phyloP scores from a whole-genome alignment of 2,113 vertebrate genomes.

The Galbula dea region DNA sequence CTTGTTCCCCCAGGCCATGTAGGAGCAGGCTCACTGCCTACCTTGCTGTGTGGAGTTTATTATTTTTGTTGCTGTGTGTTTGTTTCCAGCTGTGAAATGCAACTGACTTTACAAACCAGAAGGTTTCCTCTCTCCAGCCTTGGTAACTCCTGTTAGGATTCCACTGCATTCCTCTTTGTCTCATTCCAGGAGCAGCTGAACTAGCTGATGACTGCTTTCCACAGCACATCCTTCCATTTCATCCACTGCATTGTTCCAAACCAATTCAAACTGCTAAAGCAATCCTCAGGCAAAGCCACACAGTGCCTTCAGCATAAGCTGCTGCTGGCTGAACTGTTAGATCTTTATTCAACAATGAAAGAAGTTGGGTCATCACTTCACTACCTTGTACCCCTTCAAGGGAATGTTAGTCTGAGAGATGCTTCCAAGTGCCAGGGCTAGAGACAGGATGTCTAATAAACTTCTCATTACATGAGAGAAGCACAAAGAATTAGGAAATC shows the following conservation, averaged over 20 bases:
- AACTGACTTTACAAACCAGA: not conserved
- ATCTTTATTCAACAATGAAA: not conserved
- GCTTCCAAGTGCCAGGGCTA: not conserved
- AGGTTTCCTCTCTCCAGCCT: not conserved
- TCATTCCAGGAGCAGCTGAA: constrained; percentile 53
- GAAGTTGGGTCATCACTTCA: not conserved
- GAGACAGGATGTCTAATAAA: constrained; percentile 21
- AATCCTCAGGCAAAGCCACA: not conserved
- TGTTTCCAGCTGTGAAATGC: not conserved
- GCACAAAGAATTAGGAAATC: constrained; percentile 6
- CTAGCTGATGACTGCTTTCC: constrained; percentile 17
- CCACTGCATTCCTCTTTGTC: not conserved
- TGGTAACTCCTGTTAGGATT: not conserved
- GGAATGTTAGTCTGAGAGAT: not conserved
- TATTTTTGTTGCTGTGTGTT: not conserved
- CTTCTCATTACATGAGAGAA: not conserved
- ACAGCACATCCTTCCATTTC: constrained; percentile 35
- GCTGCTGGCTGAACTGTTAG: not conserved
- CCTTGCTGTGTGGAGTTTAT: not conserved
- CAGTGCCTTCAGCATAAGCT: not conserved
- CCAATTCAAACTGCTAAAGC: constrained; percentile 18
- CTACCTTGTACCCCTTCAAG: not conserved
- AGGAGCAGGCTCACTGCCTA: not conserved
- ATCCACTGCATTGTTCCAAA: constrained; percentile 39
- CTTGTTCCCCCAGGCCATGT: not conserved